Base-by-base conservation (phyloP, 1,140 invertebrate genomes). In the Sitodiplosis mosellana region DNA sequence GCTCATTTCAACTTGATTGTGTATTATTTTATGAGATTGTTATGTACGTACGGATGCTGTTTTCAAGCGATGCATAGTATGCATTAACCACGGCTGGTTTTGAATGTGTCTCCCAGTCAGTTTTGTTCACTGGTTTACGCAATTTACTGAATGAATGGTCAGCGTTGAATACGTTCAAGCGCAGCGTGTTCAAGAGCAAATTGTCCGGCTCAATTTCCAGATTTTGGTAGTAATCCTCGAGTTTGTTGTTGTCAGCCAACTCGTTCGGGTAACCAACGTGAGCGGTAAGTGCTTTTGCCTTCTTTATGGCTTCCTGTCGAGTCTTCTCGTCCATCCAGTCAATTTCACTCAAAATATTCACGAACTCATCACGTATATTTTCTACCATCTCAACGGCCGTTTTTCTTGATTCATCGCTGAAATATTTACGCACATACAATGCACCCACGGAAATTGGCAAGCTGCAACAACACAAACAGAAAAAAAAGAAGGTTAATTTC, bases 241-340 rank as follows among this genome's bases (percentile, higher is more conserved):
- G 66, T 59, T 86, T 82, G 1, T 68, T 61, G 41, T 84, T 69
- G 50, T 87, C 73, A 1, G 87, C 59, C 38, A 92, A 73, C 64
- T 90, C 88, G 46, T 80, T 77, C 8, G 84, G 82, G 57, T 87
- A 87, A 1, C 81, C 85, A 55, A 89, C 86, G 56, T 87, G 78
- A 2, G 77, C 73, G 1, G 75, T 68, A 76, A 88, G 88, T 2
- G 72, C 70, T 14, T 74, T 68, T 0, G 83, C 75, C 62, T 87
- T 88, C 11, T 78, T 72, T 38, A 84, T 59, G 2, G 82, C 83
- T 33, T 73, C 74, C 48, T 67, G 60, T 48, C 76, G 78, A 0
- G 90, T 93, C 40, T 71, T 67, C 1, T 79, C 71, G 56, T 93
- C 88, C 86, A 94, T 91, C 90, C 89, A 94, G 4, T 83, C 77